Percentiles rank a stretch among this genome's conserved stretches.
Conservation (phyloP, 2,888 invertebrate genomes). For the Rhodophaea formosa region DNA sequence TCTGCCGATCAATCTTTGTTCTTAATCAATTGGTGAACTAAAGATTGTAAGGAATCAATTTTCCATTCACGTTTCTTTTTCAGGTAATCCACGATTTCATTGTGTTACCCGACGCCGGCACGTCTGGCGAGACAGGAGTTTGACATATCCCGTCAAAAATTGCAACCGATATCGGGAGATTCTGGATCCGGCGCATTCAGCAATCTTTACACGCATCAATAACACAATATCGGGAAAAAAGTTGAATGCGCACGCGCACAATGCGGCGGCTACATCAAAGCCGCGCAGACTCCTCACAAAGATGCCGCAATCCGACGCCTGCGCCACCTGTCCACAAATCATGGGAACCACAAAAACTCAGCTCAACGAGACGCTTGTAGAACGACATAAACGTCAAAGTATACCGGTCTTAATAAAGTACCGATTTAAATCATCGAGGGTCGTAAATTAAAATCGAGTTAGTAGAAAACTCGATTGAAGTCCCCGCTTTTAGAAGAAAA, state of each 20-base stretch:
- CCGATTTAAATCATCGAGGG: slow-evolving; percentile 14
- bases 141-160: slow-evolving; percentile 17
- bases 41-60: neutral
- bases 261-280: slow-evolving; percentile 70
- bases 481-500: neutral
- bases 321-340: slow-evolving; percentile 76
- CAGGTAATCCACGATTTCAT: neutral
- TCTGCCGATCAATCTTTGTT: neutral
- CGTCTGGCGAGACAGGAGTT: slow-evolving; percentile 25
- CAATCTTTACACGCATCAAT: slow-evolving; percentile 58
- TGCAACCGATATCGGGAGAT: slow-evolving; percentile 40
- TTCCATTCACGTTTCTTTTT: neutral
- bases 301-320: slow-evolving; percentile 65
- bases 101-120: slow-evolving; percentile 31
- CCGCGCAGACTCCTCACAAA: slow-evolving; percentile 42
- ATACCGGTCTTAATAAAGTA: slow-evolving; percentile 16
- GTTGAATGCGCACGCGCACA: slow-evolving; percentile 68
- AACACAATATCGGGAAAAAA: slow-evolving; percentile 57
- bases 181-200: slow-evolving; percentile 39
- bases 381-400: slow-evolving; percentile 19
- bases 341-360: slow-evolving; percentile 66
- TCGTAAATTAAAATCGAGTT: slow-evolving; percentile 16
- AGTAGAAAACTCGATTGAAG: neutral
- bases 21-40: neutral
- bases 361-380: slow-evolving; percentile 12